Evolutionary conservation across 2,797 vertebrate species (phyloP).

Genomic region (Agapornis canus): DNA sequence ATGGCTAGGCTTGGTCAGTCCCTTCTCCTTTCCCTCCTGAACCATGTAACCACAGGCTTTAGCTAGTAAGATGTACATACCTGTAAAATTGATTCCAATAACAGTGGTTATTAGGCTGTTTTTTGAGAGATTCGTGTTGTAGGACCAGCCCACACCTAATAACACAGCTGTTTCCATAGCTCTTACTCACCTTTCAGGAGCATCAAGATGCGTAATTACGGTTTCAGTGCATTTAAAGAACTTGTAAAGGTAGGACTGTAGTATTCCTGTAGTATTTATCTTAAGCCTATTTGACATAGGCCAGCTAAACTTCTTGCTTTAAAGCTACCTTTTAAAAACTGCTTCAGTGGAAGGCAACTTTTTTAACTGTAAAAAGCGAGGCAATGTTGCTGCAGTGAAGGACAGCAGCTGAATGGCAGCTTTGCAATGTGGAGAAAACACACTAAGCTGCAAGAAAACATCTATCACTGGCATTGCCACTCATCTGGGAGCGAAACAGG

Average conservation of each 20-base stretch:
- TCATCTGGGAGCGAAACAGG: background rate
- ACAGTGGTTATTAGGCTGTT: background rate
- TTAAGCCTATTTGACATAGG: background rate
- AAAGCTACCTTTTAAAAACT: background rate
- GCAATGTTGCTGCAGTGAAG: background rate
- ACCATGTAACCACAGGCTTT: background rate
- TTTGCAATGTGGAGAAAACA: background rate
- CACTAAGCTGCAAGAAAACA: background rate
- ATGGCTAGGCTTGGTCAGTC: background rate
- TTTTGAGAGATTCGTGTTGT: background rate
- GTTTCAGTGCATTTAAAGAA: background rate
- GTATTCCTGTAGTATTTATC: constrained; percentile 13
- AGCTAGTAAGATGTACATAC: constrained; percentile 41
- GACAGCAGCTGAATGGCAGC: background rate
- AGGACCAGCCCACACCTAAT: background rate
- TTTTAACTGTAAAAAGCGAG: background rate
- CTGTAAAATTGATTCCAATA: constrained; percentile 29
- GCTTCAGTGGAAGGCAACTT: background rate
- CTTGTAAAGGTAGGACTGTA: background rate
- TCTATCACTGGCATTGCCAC: background rate
- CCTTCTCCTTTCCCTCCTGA: background rate
- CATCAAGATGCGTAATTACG: background rate
- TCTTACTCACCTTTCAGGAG: background rate
- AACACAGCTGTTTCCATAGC: background rate
- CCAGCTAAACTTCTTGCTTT: background rate